Conservation (phyloP, 2,797 vertebrate species). For the Urosaurus nigricauda region DNA sequence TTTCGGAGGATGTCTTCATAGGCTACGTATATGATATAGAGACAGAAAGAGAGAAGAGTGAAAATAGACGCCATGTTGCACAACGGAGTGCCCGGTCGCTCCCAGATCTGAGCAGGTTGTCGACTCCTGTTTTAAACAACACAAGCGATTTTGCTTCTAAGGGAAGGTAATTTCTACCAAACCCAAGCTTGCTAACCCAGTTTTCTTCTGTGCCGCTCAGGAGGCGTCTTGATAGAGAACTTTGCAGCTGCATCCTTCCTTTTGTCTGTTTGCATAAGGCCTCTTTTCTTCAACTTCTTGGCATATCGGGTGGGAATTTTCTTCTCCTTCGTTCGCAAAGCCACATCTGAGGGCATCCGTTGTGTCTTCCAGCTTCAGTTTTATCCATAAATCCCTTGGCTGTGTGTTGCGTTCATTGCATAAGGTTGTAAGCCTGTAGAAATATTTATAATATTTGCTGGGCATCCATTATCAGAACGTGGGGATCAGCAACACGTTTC, state of each 20-base stretch:
- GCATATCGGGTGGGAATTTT: slow-evolving; percentile 15
- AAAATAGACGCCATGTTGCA: neutral
- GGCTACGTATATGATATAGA: too few relatives aligned
- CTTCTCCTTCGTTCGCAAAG: neutral
- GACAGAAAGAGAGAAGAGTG: too few relatives aligned
- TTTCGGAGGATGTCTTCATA: neutral
- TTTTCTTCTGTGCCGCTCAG: slow-evolving; percentile 15
- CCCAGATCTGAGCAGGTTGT: neutral
- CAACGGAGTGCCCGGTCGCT: neutral
- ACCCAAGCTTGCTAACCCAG: neutral
- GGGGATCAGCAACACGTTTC: neutral
- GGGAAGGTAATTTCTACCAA: neutral
- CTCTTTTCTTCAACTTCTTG: slow-evolving; percentile 36
- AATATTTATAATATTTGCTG: neutral
- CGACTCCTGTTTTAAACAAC: neutral
- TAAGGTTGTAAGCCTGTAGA: neutral
- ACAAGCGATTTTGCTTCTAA: neutral
- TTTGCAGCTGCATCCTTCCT: slow-evolving; percentile 36
- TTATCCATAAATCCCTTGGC: neutral
- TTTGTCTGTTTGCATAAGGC: slow-evolving; percentile 25
- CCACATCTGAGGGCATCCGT: neutral
- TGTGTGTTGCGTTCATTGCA: neutral
- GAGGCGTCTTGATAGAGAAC: neutral
- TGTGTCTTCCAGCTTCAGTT: slow-evolving; percentile 5
- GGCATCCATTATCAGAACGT: neutral